phyloP scores from a whole-genome alignment of 2,888 invertebrate species.

The Athalia rosae region DNA sequence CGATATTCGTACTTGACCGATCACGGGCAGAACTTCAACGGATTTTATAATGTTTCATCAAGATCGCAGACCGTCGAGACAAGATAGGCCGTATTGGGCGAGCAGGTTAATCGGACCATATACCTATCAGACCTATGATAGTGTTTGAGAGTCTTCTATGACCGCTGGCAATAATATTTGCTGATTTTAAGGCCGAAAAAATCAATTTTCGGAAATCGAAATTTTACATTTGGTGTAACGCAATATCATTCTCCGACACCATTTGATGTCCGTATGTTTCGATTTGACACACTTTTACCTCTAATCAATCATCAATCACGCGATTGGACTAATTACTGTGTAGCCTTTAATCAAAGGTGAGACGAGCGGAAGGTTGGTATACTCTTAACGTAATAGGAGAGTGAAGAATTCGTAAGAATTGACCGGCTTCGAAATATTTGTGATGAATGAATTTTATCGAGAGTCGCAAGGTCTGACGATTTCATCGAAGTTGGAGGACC shows the following conservation, averaged over 20 bases:
- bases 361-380: background rate
- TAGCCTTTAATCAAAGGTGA: slow-evolving; percentile 7
- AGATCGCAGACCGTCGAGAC: background rate
- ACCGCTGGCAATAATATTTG: too few species aligned
- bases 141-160: too few species aligned
- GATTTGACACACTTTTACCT: too few species aligned
- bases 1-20: slow-evolving; percentile 25
- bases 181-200: too few species aligned
- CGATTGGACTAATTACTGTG: background rate
- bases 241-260: too few species aligned
- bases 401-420: slow-evolving; percentile 26
- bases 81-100: too few species aligned
- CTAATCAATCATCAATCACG: too few species aligned
- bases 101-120: too few species aligned
- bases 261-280: too few species aligned
- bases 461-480: background rate
- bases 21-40: slow-evolving; percentile 28
- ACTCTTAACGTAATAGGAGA: slow-evolving; percentile 3
- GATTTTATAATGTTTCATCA: slow-evolving; percentile 20
- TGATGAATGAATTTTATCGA: slow-evolving; percentile 15
- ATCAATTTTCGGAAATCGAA: too few species aligned
- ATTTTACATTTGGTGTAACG: too few species aligned
- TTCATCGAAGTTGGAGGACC: slow-evolving; percentile 12
- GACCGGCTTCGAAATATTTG: background rate
- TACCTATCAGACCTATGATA: too few species aligned